A percentile compares a stretch with the other conserved stretches of the same genome.
These are phyloP conservation scores for Ophraella communa DNA, from an alignment of 2,888 invertebrate species.

Conservation along the genomic window DNA sequence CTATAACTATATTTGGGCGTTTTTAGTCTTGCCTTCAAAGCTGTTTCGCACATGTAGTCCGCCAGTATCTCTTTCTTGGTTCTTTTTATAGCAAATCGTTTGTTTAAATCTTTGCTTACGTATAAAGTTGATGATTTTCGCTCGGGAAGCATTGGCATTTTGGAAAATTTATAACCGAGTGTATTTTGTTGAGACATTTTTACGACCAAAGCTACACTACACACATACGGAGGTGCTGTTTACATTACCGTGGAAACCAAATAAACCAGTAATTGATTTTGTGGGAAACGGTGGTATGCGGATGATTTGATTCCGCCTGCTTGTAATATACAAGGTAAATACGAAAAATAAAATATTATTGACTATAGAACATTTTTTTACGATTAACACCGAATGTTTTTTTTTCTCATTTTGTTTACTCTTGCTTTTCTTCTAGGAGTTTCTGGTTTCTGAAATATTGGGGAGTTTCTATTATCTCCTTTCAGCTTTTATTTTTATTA, in stretches of 20 bases:
- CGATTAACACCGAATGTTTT: too few relatives aligned
- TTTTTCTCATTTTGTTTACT: too few relatives aligned
- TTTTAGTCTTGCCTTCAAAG: conserved; percentile 20
- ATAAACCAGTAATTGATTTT: neutral
- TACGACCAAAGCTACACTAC: neutral
- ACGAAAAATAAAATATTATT: too few relatives aligned
- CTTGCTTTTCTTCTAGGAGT: too few relatives aligned
- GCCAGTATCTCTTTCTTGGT: conserved; percentile 33
- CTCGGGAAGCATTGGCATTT: conserved; percentile 14
- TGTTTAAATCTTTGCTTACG: conserved; percentile 35
- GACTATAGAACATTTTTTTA: too few relatives aligned
- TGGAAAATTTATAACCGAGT: conserved; percentile 20
- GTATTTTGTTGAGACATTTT: conserved; percentile 22
- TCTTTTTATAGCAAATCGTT: conserved; percentile 28
- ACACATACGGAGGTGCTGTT: neutral
- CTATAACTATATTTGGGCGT: neutral
- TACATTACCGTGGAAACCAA: conserved; percentile 4
- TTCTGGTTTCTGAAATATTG: too few relatives aligned
- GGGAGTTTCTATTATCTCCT: too few relatives aligned
- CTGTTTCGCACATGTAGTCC: conserved; percentile 37
- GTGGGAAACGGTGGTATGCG: neutral
- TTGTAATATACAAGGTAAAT: neutral
- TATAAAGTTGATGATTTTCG: conserved; percentile 33
- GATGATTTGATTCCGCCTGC: neutral
- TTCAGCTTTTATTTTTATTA: too few relatives aligned